Evolutionary conservation across 2,888 invertebrate genomes (phyloP).

Genomic region (Cerceris ruficornis): DNA sequence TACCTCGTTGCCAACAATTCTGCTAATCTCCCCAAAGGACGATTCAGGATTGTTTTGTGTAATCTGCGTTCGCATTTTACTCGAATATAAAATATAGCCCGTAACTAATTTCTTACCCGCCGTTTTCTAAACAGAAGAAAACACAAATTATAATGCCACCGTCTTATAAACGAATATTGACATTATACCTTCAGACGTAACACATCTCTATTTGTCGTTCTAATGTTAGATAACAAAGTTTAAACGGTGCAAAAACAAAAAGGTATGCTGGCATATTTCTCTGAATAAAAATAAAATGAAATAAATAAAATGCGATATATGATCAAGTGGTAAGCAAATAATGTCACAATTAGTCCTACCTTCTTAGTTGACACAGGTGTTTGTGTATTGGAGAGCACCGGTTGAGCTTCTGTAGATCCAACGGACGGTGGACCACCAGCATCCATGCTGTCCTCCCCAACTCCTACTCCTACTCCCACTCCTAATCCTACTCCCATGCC

Average conservation of each 20-base stretch:
- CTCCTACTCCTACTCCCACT: constrained; percentile 76
- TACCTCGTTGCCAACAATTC: constrained; percentile 88
- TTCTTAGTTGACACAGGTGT: constrained; percentile 80
- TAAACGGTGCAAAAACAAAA: constrained; percentile 68
- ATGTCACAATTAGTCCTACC: constrained; percentile 74
- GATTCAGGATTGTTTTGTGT: constrained; percentile 97
- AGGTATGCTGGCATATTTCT: constrained; percentile 81
- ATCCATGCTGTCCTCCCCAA: constrained; percentile 81
- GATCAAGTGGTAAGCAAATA: constrained; percentile 65
- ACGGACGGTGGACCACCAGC: constrained; percentile 89
- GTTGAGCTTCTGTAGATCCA: constrained; percentile 84
- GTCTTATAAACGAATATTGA: constrained; percentile 48
- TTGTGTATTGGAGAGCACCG: constrained; percentile 79
- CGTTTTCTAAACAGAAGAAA: constrained; percentile 81
- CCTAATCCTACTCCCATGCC: constrained; percentile 80
- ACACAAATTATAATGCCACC: constrained; percentile 77
- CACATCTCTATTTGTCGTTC: constrained; percentile 61
- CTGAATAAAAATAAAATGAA: constrained; percentile 63
- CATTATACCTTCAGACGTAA: constrained; percentile 50
- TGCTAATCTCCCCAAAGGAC: constrained; percentile 93
- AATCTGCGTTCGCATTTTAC: constrained; percentile 96
- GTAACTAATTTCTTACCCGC: constrained; percentile 93
- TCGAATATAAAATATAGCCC: constrained; percentile 98
- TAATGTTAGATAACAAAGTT: constrained; percentile 64
- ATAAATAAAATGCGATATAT: constrained; percentile 61